phyloP scores from a whole-genome alignment of 2,888 invertebrate species.

The Lymantria dispar region DNA sequence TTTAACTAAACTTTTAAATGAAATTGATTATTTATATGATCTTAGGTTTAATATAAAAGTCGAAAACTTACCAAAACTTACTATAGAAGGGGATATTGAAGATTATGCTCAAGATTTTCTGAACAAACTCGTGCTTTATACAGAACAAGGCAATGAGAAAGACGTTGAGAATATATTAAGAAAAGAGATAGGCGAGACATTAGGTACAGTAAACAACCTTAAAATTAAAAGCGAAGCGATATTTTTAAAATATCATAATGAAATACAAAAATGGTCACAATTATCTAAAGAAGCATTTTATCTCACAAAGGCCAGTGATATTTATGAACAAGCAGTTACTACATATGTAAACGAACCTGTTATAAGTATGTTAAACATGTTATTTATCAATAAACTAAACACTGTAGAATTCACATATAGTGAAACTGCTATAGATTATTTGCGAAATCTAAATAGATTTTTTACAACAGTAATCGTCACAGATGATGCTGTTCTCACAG shows the following conservation, averaged over 20 bases:
- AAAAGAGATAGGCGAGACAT: not conserved
- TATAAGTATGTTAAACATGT: slow-evolving; percentile 5
- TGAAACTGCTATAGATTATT: not conserved
- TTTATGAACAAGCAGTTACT: not conserved
- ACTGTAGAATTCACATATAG: slow-evolving; percentile 1
- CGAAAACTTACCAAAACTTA: slow-evolving; percentile 13
- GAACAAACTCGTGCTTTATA: slow-evolving; percentile 11
- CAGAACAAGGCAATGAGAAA: slow-evolving; percentile 10
- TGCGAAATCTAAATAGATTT: not conserved
- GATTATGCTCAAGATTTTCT: slow-evolving; percentile 12
- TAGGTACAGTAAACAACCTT: not conserved
- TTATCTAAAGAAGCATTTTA: slow-evolving; percentile 1
- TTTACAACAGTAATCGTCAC: slow-evolving; percentile 4
- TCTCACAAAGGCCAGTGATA: slow-evolving; percentile 9
- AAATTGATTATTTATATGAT: slow-evolving; percentile 4
- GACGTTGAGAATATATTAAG: slow-evolving; percentile 8
- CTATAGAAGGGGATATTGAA: slow-evolving; percentile 2
- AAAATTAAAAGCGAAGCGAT: not conserved
- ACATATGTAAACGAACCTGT: slow-evolving; percentile 5
- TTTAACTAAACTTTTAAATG: not conserved
- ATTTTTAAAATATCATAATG: slow-evolving; percentile 4
- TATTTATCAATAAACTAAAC: slow-evolving; percentile 1
- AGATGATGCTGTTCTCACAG: slow-evolving; percentile 8
- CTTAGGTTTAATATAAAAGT: slow-evolving; percentile 10
- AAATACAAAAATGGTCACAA: slow-evolving; percentile 26